phyloP scores from a whole-genome alignment of 2,888 invertebrate genomes.

The Rotaria sp. region DNA sequence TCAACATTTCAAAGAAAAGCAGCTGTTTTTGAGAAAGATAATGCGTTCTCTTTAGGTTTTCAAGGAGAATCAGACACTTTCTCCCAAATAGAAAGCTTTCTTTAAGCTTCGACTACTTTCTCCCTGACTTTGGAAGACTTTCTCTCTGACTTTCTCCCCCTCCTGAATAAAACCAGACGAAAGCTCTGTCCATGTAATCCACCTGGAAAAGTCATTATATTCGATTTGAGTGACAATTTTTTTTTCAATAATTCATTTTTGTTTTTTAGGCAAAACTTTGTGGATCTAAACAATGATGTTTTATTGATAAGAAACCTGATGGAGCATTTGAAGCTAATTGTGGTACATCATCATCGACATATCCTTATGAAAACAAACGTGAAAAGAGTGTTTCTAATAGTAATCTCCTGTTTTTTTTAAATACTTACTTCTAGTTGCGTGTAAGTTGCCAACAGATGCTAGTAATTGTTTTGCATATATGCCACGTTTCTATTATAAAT shows the following conservation, averaged over 20 bases:
- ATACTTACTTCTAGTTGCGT: not conserved
- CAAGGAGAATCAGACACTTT: too few relatives aligned
- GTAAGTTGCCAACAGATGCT: not conserved
- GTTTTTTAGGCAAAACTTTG: not conserved
- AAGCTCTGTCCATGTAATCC: slow-evolving; percentile 28
- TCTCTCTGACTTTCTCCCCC: too few relatives aligned
- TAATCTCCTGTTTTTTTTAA: not conserved
- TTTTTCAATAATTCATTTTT: too few relatives aligned
- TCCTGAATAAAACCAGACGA: too few relatives aligned
- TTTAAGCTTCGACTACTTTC: too few relatives aligned
- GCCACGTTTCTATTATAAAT: slow-evolving; percentile 6
- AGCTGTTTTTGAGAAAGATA: too few relatives aligned
- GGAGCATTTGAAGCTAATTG: slow-evolving; percentile 2
- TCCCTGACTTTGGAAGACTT: too few relatives aligned
- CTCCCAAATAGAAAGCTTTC: too few relatives aligned
- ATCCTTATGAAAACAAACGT: accelerated
- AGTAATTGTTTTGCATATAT: not conserved
- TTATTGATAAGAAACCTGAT: not conserved
- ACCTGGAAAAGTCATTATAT: not conserved
- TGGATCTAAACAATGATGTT: not conserved
- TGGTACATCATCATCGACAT: not conserved
- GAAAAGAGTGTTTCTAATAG: not conserved
- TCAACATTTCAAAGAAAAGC: too few relatives aligned
- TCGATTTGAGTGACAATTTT: not conserved
- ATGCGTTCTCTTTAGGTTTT: too few relatives aligned